Evolutionary conservation across 2,797 vertebrate species (phyloP).

Genomic region (Squalus acanthias): DNA sequence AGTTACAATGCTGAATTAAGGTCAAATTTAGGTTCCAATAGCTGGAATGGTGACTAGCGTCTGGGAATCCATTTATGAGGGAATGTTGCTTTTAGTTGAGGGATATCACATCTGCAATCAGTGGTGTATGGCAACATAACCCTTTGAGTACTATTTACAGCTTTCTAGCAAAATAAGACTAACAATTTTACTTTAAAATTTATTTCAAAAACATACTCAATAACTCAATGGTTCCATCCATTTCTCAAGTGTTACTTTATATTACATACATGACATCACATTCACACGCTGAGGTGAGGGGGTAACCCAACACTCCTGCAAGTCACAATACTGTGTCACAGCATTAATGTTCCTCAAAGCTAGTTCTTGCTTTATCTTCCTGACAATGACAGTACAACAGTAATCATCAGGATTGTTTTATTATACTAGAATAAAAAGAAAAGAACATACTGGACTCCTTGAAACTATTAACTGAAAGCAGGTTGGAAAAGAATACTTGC

Average conservation of each 20-base stretch:
- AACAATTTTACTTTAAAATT: neutral
- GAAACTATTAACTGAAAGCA: neutral
- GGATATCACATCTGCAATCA: neutral
- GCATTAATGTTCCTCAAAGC: neutral
- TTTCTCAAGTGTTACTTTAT: conserved; percentile 9
- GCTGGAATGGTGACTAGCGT: neutral
- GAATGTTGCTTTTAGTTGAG: neutral
- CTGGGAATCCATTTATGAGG: neutral
- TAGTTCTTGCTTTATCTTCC: neutral
- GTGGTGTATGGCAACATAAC: neutral
- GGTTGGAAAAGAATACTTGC: neutral
- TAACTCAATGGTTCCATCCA: neutral
- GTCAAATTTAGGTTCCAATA: neutral
- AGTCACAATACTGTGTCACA: neutral
- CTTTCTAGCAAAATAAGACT: neutral
- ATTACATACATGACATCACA: neutral
- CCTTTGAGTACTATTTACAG: neutral
- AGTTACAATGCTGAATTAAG: neutral
- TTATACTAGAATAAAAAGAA: neutral
- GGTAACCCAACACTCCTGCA: neutral
- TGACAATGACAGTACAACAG: neutral
- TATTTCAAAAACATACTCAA: neutral
- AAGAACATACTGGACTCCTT: neutral
- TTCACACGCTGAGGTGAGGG: neutral
- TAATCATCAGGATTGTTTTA: neutral